phyloP scores from a whole-genome alignment of 2,888 invertebrate genomes.

The Drosophila parthenogenetica region DNA sequence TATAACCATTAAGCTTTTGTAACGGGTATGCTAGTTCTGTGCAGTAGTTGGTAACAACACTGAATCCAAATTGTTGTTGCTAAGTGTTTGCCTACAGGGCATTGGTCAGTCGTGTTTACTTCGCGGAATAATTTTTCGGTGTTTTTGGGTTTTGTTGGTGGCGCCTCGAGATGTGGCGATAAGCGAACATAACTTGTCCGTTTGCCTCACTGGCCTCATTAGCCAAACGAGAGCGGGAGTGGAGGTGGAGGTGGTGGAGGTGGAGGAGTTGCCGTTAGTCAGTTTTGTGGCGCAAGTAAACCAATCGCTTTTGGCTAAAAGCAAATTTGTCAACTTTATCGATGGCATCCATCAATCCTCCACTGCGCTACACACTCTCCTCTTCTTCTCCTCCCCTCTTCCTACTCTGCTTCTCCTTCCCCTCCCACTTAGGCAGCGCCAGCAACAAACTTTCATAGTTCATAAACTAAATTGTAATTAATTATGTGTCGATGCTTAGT shows the following conservation, averaged over 20 bases:
- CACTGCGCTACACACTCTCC: background rate
- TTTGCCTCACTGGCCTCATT: constrained; percentile 46
- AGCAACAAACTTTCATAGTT: constrained; percentile 55
- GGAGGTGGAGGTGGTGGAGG: background rate
- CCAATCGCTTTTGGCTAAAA: constrained; percentile 60
- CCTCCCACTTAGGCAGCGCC: background rate
- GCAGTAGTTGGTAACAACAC: background rate
- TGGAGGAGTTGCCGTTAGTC: constrained; percentile 25
- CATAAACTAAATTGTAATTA: constrained; percentile 77
- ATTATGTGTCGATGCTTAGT: constrained; percentile 65
- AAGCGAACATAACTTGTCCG: constrained; percentile 34
- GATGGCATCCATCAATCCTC: constrained; percentile 66
- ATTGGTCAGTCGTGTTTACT: background rate
- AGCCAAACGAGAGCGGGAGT: constrained; percentile 15
- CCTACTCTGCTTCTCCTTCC: background rate
- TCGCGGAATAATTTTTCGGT: constrained; percentile 1
- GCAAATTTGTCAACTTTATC: constrained; percentile 77
- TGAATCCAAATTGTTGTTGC: no score
- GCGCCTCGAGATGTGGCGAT: constrained; percentile 41
- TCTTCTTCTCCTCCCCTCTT: background rate
- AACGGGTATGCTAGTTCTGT: background rate
- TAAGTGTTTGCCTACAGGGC: background rate
- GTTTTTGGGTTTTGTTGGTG: constrained; percentile 19
- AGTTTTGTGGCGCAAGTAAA: constrained; percentile 1
- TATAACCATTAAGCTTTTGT: background rate